phyloP scores from a whole-genome alignment of 2,113 vertebrate species.

The Sakesphorus luctuosus region DNA sequence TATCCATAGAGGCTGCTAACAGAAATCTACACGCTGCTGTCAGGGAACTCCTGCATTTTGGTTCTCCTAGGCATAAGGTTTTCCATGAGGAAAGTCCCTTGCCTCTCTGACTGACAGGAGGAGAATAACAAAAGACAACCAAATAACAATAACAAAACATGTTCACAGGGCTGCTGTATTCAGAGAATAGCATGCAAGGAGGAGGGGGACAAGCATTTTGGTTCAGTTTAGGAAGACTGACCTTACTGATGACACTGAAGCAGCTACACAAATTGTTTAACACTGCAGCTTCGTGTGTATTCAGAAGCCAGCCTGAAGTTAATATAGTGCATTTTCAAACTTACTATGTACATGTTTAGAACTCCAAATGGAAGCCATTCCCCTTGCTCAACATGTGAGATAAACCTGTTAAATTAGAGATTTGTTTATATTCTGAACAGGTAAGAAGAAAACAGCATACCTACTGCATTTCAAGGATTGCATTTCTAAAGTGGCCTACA shows the following conservation, averaged over 20 bases:
- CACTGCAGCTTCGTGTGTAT: neutral
- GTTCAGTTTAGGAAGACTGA: neutral
- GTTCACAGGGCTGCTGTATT: neutral
- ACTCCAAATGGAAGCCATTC: constrained; percentile 34
- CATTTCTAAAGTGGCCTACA: neutral
- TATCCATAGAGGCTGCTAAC: neutral
- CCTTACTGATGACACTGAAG: neutral
- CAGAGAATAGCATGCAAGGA: accelerated
- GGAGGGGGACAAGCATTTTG: neutral
- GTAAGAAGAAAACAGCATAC: constrained; percentile 13
- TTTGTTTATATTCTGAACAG: constrained; percentile 62
- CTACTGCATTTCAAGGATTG: neutral
- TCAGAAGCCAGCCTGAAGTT: constrained; percentile 15
- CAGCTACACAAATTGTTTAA: constrained; percentile 8
- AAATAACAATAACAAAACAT: neutral
- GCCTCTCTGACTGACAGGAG: neutral
- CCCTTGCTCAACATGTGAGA: neutral
- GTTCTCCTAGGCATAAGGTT: neutral
- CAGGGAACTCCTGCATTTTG: neutral
- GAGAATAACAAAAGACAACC: neutral
- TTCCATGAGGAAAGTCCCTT: neutral
- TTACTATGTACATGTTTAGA: neutral
- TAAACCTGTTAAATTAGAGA: constrained; percentile 24
- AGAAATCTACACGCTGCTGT: neutral
- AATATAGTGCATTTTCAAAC: constrained; percentile 12